These are phyloP conservation scores for Coccyzus lansbergi DNA, from an alignment of 2,797 vertebrate species.

Conservation along the genomic window DNA sequence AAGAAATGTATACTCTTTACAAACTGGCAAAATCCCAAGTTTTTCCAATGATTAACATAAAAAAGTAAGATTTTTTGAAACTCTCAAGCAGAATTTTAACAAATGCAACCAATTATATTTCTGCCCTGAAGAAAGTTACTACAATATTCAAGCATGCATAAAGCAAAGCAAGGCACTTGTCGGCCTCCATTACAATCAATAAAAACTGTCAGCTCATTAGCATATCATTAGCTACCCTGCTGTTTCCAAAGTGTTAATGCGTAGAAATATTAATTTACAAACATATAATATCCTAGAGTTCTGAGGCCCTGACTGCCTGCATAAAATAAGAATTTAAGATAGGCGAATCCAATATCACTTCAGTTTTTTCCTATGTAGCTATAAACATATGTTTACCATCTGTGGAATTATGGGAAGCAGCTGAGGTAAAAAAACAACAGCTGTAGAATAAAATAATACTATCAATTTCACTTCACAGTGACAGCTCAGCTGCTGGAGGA, in stretches of 20 bases:
- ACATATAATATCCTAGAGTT: constrained; percentile 59
- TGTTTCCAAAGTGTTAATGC: constrained; percentile 73
- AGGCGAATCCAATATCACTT: constrained; percentile 34
- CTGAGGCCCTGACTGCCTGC: constrained; percentile 55
- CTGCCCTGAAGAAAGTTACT: constrained; percentile 74
- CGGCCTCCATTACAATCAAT: constrained; percentile 76
- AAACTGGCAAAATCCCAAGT: constrained; percentile 57
- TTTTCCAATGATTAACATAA: constrained; percentile 35
- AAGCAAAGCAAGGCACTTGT: constrained; percentile 76
- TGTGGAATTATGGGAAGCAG: constrained; percentile 77
- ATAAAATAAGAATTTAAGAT: constrained; percentile 66
- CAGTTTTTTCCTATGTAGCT: constrained; percentile 45
- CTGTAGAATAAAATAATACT: constrained; percentile 72
- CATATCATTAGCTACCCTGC: constrained; percentile 79
- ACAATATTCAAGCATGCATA: constrained; percentile 75
- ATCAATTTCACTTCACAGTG: constrained; percentile 76
- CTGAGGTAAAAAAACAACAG: constrained; percentile 76
- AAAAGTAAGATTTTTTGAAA: constrained; percentile 57
- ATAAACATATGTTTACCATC: constrained; percentile 85
- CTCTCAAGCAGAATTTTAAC: constrained; percentile 57
- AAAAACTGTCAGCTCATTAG: constrained; percentile 80
- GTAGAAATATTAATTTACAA: constrained; percentile 79
- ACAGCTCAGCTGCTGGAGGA: constrained; percentile 67
- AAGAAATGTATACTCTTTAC: constrained; percentile 47
- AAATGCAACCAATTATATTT: constrained; percentile 70